Evolutionary conservation across 2,113 vertebrate species (phyloP).

Genomic region (Elanoides forficatus): DNA sequence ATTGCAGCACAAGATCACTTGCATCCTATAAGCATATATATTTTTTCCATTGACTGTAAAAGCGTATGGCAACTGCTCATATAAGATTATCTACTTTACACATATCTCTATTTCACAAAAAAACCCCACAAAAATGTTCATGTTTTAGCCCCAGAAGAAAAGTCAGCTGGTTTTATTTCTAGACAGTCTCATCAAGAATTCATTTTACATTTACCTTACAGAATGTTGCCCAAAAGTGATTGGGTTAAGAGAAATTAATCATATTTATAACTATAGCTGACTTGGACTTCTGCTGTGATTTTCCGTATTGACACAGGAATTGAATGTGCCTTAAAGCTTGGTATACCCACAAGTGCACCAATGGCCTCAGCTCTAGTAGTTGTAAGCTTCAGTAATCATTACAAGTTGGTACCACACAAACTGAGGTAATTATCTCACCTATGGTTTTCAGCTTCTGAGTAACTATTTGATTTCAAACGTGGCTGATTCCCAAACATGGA

Average conservation of each 20-base stretch:
- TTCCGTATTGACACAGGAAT: not conserved
- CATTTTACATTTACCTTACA: not conserved
- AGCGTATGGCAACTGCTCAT: not conserved
- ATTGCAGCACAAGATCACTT: not conserved
- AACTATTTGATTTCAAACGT: not conserved
- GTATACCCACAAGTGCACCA: not conserved
- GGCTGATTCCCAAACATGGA: not conserved
- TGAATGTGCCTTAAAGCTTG: not conserved
- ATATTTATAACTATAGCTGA: not conserved
- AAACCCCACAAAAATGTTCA: fast-evolving
- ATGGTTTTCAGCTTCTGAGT: not conserved
- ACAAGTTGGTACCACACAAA: not conserved
- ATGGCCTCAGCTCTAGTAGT: not conserved
- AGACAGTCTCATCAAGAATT: not conserved
- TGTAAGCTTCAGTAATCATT: not conserved
- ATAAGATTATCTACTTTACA: not conserved
- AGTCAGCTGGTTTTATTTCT: not conserved
- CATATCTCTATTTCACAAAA: not conserved
- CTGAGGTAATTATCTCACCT: not conserved
- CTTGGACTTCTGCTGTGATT: not conserved
- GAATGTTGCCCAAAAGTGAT: not conserved
- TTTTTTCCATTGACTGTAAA: not conserved
- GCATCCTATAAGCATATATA: not conserved
- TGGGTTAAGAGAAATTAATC: not conserved
- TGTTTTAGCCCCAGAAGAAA: not conserved